These are phyloP conservation scores for Phymorhynchus buccinoides DNA, from an alignment of 1,140 invertebrate genomes.

Conservation along the genomic window DNA sequence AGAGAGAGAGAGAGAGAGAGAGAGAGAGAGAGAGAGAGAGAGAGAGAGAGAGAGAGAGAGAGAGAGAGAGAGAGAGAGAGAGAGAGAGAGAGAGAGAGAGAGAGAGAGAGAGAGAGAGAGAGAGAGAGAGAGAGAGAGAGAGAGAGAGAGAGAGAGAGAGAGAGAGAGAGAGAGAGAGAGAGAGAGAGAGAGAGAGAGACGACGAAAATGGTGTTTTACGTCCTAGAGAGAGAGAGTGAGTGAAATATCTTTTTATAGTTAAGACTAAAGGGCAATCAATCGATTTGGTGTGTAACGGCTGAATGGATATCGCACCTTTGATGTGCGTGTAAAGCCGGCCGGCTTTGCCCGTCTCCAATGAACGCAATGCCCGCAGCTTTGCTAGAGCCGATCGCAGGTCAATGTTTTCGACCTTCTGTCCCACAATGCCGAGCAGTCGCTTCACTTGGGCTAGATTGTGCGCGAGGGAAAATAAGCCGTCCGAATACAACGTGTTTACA, in stretches of 20 bases:
- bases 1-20: no score
- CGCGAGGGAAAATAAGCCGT: constrained; percentile 35
- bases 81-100: no score
- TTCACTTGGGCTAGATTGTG: constrained; percentile 20
- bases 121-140: no score
- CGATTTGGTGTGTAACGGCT: neutral
- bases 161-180: no score
- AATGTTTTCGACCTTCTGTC: constrained; percentile 40
- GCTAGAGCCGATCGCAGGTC: constrained; percentile 26
- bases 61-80: no score
- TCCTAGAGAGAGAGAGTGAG: neutral
- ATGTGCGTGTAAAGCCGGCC: neutral
- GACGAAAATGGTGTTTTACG: no score
- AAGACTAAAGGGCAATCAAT: neutral
- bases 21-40: no score
- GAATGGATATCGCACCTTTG: neutral
- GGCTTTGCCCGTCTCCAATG: neutral
- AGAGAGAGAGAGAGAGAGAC: no score
- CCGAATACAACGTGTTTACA: neutral
- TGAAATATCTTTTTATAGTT: neutral
- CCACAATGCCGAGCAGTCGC: constrained; percentile 33
- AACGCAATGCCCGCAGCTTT: constrained; percentile 31
- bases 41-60: no score
- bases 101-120: no score
- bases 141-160: no score